Conservation (phyloP, 2,113 vertebrate species). For the Morone chrysops region DNA sequence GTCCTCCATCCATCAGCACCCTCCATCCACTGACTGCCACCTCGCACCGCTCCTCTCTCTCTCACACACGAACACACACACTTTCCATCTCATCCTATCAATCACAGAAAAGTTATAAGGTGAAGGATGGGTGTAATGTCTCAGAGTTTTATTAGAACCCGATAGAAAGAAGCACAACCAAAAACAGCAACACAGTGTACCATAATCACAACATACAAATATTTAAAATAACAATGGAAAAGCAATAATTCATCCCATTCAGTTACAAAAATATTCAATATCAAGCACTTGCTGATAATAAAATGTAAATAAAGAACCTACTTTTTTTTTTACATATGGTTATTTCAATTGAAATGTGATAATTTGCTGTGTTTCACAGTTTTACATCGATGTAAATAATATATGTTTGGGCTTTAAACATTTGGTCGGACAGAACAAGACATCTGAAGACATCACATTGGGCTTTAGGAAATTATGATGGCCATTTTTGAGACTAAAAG, state of each 20-base stretch:
- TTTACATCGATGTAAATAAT: background rate
- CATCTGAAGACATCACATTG: background rate
- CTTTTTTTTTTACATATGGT: background rate
- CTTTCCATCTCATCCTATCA: conserved; percentile 9
- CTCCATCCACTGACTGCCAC: conserved; percentile 2
- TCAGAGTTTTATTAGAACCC: conserved; percentile 48
- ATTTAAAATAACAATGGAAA: background rate
- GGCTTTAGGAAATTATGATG: background rate
- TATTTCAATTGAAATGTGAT: background rate
- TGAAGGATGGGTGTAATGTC: background rate
- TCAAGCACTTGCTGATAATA: background rate
- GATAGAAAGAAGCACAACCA: background rate
- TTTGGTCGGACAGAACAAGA: background rate
- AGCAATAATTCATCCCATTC: background rate
- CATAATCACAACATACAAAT: background rate
- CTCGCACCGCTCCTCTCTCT: background rate
- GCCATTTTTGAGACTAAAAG: background rate
- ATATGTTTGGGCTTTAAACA: background rate
- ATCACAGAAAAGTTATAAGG: background rate
- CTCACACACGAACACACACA: background rate
- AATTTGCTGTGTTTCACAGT: background rate
- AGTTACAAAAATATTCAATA: background rate
- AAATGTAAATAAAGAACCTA: background rate
- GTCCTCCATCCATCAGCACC: conserved; percentile 45
- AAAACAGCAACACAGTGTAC: conserved; percentile 1